These are phyloP conservation scores for Atractosteus spatula DNA, from an alignment of 2,113 vertebrate species.

Conservation along the genomic window DNA sequence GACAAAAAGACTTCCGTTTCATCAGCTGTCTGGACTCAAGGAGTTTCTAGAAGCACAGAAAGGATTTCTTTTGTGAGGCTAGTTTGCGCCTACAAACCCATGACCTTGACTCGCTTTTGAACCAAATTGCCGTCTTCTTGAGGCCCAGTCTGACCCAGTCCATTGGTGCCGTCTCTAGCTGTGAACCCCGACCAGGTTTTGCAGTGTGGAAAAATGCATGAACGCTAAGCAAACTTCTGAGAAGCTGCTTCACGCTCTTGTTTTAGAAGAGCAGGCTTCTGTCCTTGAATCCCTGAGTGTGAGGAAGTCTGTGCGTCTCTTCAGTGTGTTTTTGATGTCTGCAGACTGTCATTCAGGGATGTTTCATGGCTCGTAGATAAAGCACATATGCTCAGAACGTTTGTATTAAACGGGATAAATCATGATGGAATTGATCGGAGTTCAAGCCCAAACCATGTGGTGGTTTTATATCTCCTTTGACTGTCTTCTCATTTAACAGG, in stretches of 20 bases:
- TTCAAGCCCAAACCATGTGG: not conserved
- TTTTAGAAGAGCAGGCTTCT: conserved; percentile 27
- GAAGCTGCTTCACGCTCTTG: not conserved
- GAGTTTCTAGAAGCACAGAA: not conserved
- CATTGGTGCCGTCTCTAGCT: not conserved
- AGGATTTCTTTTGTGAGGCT: not conserved
- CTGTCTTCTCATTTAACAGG: too few relatives aligned
- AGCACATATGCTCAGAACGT: not conserved
- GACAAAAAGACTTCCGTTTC: conserved; percentile 60
- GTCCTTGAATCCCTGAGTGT: conserved; percentile 61
- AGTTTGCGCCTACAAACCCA: not conserved
- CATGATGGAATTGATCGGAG: not conserved
- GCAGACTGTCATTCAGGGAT: conserved; percentile 13
- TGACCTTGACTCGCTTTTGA: conserved; percentile 10
- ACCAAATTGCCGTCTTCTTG: conserved; percentile 1
- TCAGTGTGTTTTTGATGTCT: conserved; percentile 10
- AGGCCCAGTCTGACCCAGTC: not conserved
- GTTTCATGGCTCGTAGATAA: not conserved
- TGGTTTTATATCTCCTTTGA: too few relatives aligned
- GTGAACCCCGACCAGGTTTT: not conserved
- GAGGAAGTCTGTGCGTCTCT: conserved; percentile 44
- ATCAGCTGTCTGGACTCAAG: conserved; percentile 46
- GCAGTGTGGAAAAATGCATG: not conserved
- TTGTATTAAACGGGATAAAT: not conserved
- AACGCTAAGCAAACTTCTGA: not conserved